phyloP scores from a whole-genome alignment of 2,888 invertebrate species.

The Bimastos eiseni region DNA sequence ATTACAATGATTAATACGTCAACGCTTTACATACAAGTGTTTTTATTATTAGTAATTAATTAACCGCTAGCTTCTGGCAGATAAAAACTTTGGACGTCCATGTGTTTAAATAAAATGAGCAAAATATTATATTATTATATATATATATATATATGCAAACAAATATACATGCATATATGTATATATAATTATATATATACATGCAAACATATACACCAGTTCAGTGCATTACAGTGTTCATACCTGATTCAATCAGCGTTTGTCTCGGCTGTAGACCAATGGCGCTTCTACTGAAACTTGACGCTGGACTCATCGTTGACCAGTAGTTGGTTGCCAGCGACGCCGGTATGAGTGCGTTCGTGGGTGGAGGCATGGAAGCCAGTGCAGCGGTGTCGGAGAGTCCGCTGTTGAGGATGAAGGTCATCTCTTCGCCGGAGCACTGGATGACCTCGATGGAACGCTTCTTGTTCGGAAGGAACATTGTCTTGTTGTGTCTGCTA shows the following conservation, averaged over 20 bases:
- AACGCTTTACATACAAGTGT: too few species aligned
- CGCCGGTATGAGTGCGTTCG: neutral
- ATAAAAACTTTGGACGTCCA: too few species aligned
- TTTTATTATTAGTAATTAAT: too few species aligned
- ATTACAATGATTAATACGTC: too few species aligned
- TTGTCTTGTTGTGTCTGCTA: constrained; percentile 92
- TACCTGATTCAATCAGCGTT: neutral
- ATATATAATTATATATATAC: neutral
- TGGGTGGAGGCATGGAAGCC: neutral
- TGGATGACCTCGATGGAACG: constrained; percentile 96
- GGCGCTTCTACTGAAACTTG: neutral
- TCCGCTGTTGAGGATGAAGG: constrained; percentile 89
- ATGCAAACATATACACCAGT: neutral
- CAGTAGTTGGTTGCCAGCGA: neutral
- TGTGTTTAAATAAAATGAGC: too few species aligned
- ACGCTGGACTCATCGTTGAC: neutral
- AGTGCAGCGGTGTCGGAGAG: constrained; percentile 64
- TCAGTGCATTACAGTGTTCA: neutral
- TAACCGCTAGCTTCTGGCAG: too few species aligned
- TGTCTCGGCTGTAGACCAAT: neutral
- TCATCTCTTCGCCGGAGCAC: constrained; percentile 99
- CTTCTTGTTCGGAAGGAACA: constrained; percentile 67
- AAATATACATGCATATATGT: neutral
- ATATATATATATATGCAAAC: neutral
- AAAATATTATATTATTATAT: too few species aligned